Evolutionary conservation across 1,140 invertebrate genomes (phyloP), one percentile per base, ranked within the genome.

Genomic region (Tribolium madens): DNA sequence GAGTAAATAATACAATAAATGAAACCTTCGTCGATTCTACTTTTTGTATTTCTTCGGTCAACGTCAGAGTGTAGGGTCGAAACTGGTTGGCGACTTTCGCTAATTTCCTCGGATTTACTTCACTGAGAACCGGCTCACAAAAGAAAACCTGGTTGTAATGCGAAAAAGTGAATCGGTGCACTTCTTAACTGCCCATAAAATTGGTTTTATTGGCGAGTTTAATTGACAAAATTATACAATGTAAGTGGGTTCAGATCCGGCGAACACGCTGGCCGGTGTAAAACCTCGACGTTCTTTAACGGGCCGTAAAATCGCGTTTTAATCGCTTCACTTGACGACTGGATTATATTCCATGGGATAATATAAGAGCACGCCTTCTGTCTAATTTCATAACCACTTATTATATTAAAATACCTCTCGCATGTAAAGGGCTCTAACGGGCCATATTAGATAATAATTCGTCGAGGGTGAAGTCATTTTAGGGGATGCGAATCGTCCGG

Each of bases 381-480:
- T 48, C 48, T 52, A 76, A 70, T 76, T 76, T 53, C 64, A 53
- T 75, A 75, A 57, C 75, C 75, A 70, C 64, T 76, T 76, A 76
- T 76, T 76, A 76, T 70, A 52, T 57, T 76, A 71, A 71, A 76
- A 76, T 76, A 57, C 57, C 46, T 70, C 60, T 76, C 68, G 48
- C 26, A 47, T 76, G 74, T 42, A 76, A 69, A 76, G 64, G 75
- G 64, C 46, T 52, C 64, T 76, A 70, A 76, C 42, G 50, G 64
- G 13, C 21, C 31, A 70, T 76, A 76, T 76, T 71, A 76, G 64
- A 76, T 76, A 76, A 76, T 76, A 76, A 76, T 71, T 70, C 36
- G 48, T 70, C 10, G 75, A 76, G 75, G 75, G 75, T 76, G 75
- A 76, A 76, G 75, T 76, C 60, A 76, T 76, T 76, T 76, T 70